Conservation (phyloP, 2,888 invertebrate species). For the Noctua janthina region DNA sequence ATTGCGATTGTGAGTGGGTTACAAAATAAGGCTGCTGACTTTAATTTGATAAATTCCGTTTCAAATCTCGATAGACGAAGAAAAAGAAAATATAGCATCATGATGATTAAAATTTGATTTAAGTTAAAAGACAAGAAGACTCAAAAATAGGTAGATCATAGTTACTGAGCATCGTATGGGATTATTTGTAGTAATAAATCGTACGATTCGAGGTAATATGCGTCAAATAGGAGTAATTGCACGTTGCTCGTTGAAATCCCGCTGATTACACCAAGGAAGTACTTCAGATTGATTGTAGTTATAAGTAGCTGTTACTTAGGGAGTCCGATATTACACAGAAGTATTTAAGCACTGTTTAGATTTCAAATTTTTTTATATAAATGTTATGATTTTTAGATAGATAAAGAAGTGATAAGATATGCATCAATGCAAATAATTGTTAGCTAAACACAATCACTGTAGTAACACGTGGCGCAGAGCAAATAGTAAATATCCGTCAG, state of each 20-base stretch:
- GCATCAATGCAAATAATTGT: slow-evolving; percentile 28
- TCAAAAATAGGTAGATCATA: not conserved
- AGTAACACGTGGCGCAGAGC: slow-evolving; percentile 15
- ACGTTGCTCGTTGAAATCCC: not conserved
- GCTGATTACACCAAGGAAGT: slow-evolving; percentile 20
- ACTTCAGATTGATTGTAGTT: slow-evolving; percentile 14
- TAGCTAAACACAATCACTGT: slow-evolving; percentile 12
- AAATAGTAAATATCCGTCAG: not conserved
- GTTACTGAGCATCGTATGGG: not conserved
- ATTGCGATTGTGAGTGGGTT: not conserved
- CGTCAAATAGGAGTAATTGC: slow-evolving; percentile 5
- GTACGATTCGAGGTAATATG: not conserved
- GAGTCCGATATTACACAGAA: not conserved
- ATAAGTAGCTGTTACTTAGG: slow-evolving; percentile 13
- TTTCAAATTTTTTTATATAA: slow-evolving; percentile 9
- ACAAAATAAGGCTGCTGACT: not conserved
- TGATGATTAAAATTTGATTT: slow-evolving; percentile 3
- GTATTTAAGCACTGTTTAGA: not conserved
- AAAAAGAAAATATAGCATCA: not conserved
- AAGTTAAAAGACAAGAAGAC: not conserved
- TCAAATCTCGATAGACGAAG: not conserved
- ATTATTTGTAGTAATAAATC: not conserved
- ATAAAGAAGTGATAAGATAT: slow-evolving; percentile 25
- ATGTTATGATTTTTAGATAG: slow-evolving; percentile 29
- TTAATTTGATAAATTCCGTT: not conserved